Conservation (phyloP, 2,797 vertebrate species). For the Pseudomugil tenellus region DNA sequence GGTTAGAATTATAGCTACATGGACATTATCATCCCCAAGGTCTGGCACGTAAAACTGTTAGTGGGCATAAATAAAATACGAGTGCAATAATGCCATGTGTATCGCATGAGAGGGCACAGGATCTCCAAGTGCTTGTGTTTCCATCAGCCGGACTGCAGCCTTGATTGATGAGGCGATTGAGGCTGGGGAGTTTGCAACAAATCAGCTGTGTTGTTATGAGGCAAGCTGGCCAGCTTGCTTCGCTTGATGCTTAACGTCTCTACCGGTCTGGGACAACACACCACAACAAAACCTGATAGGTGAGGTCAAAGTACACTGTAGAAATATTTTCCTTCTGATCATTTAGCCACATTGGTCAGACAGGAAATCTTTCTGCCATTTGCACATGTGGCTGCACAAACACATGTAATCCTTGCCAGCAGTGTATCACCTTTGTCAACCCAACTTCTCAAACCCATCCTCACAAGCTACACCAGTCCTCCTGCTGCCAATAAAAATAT, state of each 20-base stretch:
- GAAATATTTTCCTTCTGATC: conserved; percentile 53
- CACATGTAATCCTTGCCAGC: conserved; percentile 33
- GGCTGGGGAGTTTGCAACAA: conserved; percentile 70
- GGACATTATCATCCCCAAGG: conserved; percentile 68
- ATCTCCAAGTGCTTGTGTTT: conserved; percentile 74
- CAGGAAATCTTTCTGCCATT: conserved; percentile 31
- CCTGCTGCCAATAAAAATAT: conserved; percentile 72
- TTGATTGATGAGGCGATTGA: conserved; percentile 80
- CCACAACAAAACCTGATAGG: conserved; percentile 46
- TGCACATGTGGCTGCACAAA: conserved; percentile 30
- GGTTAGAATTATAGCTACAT: conserved; percentile 67
- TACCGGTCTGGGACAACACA: conserved; percentile 49
- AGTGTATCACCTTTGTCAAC: conserved; percentile 35
- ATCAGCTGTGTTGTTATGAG: conserved; percentile 72
- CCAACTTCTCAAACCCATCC: conserved; percentile 37
- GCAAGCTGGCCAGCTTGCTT: conserved; percentile 40
- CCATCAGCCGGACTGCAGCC: conserved; percentile 70
- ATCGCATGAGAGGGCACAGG: conserved; percentile 62
- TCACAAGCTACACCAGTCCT: conserved; percentile 42
- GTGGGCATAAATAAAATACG: conserved; percentile 70
- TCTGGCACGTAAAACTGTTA: conserved; percentile 70
- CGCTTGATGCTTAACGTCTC: conserved; percentile 51
- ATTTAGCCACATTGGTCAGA: conserved; percentile 34
- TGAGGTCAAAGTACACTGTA: conserved; percentile 40
- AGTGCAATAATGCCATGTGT: conserved; percentile 69